These are phyloP conservation scores for Eidolon dupreanum DNA, from an alignment of 2,797 vertebrate genomes.

Conservation along the genomic window DNA sequence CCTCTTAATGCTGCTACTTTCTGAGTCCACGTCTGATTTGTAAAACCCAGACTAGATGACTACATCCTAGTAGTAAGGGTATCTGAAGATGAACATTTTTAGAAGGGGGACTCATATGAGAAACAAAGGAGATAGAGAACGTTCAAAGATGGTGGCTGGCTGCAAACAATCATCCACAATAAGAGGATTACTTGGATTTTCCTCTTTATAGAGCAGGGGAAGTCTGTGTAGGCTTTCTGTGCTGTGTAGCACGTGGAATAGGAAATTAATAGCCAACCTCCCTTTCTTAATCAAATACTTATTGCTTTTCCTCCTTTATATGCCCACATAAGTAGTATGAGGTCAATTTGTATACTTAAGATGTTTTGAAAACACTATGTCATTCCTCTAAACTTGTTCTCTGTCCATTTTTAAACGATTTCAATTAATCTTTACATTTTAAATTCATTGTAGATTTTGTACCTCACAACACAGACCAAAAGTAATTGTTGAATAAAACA, in stretches of 20 bases:
- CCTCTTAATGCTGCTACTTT: neutral
- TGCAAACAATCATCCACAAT: neutral
- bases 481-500: slow-evolving; percentile 22
- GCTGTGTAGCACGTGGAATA: neutral
- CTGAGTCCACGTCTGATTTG: neutral
- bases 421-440: slow-evolving; percentile 38
- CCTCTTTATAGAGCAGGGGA: neutral
- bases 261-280: neutral
- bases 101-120: neutral
- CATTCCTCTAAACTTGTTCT: neutral
- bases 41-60: neutral
- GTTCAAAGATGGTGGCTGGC: neutral
- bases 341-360: slow-evolving; percentile 35
- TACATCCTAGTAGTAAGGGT: neutral
- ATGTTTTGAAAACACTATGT: slow-evolving; percentile 9
- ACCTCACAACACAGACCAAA: neutral
- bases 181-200: neutral
- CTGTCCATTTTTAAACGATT: slow-evolving; percentile 47
- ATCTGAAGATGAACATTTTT: neutral
- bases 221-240: neutral
- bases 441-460: neutral
- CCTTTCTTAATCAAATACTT: neutral
- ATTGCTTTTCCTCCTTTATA: neutral
- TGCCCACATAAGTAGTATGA: neutral
- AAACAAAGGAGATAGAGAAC: neutral